A percentile compares a stretch with the other conserved stretches of the same genome.
These are phyloP conservation scores for Ditula angustiorana DNA, from an alignment of 2,888 invertebrate species.

Conservation along the genomic window DNA sequence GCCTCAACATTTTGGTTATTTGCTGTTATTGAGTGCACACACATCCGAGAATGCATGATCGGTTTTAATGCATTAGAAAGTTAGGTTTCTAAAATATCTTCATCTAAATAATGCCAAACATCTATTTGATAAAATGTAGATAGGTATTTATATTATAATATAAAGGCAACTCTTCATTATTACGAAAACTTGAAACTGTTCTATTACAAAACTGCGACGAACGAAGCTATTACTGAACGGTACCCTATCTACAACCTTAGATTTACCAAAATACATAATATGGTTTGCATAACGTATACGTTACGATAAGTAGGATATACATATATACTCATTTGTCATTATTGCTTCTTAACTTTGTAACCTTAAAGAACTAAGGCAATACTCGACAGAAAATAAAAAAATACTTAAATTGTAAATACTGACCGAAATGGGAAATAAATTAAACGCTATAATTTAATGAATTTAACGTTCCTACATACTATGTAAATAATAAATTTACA, in stretches of 20 bases:
- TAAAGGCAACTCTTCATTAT: conserved; percentile 56
- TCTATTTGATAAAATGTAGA: conserved; percentile 47
- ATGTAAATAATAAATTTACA: conserved; percentile 79
- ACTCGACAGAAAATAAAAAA: conserved; percentile 67
- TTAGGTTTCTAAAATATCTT: conserved; percentile 54
- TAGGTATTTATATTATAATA: conserved; percentile 46
- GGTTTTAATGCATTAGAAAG: conserved; percentile 56
- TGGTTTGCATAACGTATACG: conserved; percentile 38
- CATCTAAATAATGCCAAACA: conserved; percentile 65
- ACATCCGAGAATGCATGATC: conserved; percentile 62
- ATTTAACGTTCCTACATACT: conserved; percentile 59
- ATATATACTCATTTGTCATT: conserved; percentile 34
- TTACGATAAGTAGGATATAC: conserved; percentile 32
- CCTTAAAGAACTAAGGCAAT: conserved; percentile 65
- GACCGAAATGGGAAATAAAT: conserved; percentile 85
- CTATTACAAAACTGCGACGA: conserved; percentile 29
- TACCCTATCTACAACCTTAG: conserved; percentile 30
- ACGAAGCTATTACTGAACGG: conserved; percentile 33
- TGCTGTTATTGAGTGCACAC: conserved; percentile 53
- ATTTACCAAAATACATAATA: conserved; percentile 33
- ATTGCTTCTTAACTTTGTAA: conserved; percentile 67
- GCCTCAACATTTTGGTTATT: conserved; percentile 67
- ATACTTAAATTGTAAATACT: conserved; percentile 84
- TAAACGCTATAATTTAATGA: conserved; percentile 75
- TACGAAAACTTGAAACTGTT: conserved; percentile 43